Percentiles rank a stretch among this genome's conserved stretches.
Conservation (phyloP, 37 sponge, comb jelly and placozoan genomes). For the Beroe forskalii region DNA sequence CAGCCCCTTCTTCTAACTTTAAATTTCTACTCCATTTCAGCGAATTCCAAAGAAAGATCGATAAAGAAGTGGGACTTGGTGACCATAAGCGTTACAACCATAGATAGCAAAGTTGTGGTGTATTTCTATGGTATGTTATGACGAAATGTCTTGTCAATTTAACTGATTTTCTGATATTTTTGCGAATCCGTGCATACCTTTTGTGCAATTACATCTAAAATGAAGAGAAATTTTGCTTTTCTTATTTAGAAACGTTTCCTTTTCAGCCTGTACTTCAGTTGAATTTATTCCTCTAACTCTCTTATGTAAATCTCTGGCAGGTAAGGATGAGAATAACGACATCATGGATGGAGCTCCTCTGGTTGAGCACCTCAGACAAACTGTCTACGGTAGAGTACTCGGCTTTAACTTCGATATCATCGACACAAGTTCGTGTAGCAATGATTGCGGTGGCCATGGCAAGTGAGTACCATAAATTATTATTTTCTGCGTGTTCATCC, state of each 20-base stretch:
- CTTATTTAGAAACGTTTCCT: neutral
- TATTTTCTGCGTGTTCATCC: neutral
- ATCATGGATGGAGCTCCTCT: slow-evolving; percentile 14
- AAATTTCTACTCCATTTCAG: no score
- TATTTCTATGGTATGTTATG: slow-evolving; percentile 46
- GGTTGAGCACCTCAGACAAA: slow-evolving; percentile 40
- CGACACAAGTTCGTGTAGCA: slow-evolving; percentile 56
- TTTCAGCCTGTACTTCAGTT: neutral
- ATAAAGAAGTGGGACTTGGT: slow-evolving; percentile 39
- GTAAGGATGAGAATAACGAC: neutral
- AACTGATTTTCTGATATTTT: neutral
- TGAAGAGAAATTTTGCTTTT: neutral
- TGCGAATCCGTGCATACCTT: no score
- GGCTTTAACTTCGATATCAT: slow-evolving; percentile 50
- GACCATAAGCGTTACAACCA: slow-evolving; percentile 5
- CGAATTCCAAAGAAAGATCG: neutral
- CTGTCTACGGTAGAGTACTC: slow-evolving; percentile 21
- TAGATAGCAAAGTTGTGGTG: slow-evolving; percentile 39
- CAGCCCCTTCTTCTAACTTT: no score
- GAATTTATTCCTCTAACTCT: no score
- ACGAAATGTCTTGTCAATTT: neutral
- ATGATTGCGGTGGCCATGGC: slow-evolving; percentile 62
- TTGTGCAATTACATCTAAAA: no score
- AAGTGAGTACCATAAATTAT: neutral
- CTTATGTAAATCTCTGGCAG: no score